Evolutionary conservation across 2,888 invertebrate genomes (phyloP).

Genomic region (Microdon myrmicae): DNA sequence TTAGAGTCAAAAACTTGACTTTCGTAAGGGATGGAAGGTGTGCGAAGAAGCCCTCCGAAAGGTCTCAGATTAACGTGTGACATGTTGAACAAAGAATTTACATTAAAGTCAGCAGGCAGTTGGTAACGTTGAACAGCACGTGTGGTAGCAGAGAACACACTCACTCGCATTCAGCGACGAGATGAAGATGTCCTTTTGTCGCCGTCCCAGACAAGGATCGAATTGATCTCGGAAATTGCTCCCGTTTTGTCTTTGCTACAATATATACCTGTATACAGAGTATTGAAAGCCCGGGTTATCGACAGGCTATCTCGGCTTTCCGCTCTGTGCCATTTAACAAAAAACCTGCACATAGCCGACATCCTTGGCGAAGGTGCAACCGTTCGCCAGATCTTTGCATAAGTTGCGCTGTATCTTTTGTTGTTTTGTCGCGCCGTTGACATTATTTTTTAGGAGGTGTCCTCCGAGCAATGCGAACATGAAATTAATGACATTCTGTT

Average conservation of each 20-base stretch:
- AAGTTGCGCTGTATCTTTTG: slow-evolving; percentile 3
- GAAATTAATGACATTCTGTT: slow-evolving; percentile 53
- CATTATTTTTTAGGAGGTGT: slow-evolving; percentile 52
- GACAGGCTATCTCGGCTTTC: slow-evolving; percentile 35
- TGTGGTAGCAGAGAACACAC: slow-evolving; percentile 17
- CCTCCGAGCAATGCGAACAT: slow-evolving; percentile 44
- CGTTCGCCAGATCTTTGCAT: slow-evolving; percentile 21
- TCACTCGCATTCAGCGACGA: slow-evolving; percentile 24
- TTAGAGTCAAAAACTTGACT: slow-evolving; percentile 18
- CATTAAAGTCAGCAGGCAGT: slow-evolving; percentile 51
- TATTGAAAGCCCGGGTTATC: too few species aligned
- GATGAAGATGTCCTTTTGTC: slow-evolving; percentile 53
- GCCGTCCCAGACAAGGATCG: slow-evolving; percentile 28
- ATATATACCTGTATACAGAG: too few species aligned
- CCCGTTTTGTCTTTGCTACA: slow-evolving; percentile 27
- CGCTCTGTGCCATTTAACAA: slow-evolving; percentile 45
- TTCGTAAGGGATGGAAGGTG: background rate
- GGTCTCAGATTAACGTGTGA: slow-evolving; percentile 52
- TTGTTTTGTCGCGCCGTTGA: slow-evolving; percentile 32
- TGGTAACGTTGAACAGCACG: slow-evolving; percentile 38
- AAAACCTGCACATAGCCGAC: slow-evolving; percentile 5
- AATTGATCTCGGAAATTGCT: slow-evolving; percentile 49
- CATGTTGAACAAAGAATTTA: slow-evolving; percentile 52
- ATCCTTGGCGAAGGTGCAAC: slow-evolving; percentile 3
- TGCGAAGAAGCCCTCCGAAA: slow-evolving; percentile 22